Evolutionary conservation across 2,888 invertebrate genomes (phyloP).

Genomic region (Leptothorax acervorum): DNA sequence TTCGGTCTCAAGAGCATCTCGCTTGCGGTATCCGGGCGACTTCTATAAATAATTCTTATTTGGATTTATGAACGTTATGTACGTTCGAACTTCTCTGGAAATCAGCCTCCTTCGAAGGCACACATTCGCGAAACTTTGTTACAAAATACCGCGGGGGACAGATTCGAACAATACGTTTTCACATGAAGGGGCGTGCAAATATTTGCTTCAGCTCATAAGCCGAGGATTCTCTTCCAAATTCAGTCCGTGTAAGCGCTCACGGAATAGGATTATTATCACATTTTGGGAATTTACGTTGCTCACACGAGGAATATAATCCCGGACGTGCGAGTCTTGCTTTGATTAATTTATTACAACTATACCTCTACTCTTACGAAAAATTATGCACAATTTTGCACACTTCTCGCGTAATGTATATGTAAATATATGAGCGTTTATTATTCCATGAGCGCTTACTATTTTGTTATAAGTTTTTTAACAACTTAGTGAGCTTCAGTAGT

Average conservation of each 20-base stretch:
- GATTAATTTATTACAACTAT: conserved; percentile 16
- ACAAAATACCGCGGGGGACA: conserved; percentile 18
- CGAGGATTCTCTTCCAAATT: conserved; percentile 18
- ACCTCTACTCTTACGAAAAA: neutral
- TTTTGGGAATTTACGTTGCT: conserved; percentile 29
- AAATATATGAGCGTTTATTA: neutral
- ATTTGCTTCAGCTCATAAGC: conserved; percentile 39
- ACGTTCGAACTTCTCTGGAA: conserved; percentile 65
- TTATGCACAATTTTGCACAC: neutral
- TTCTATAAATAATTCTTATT: conserved; percentile 82
- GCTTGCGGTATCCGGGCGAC: conserved; percentile 64
- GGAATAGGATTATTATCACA: conserved; percentile 30
- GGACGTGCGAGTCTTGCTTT: neutral
- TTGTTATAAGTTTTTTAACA: neutral
- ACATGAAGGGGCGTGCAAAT: conserved; percentile 27
- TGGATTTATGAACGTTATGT: conserved; percentile 78
- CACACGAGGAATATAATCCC: neutral
- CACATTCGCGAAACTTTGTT: conserved; percentile 56
- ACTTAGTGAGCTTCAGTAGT: neutral
- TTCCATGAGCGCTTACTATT: neutral
- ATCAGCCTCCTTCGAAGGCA: conserved; percentile 65
- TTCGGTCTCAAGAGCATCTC: conserved; percentile 68
- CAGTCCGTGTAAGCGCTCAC: neutral
- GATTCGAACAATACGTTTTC: conserved; percentile 44
- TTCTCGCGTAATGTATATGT: neutral